Evolutionary conservation across 2,888 invertebrate species (phyloP).

Genomic region (Epistrophe eligans): DNA sequence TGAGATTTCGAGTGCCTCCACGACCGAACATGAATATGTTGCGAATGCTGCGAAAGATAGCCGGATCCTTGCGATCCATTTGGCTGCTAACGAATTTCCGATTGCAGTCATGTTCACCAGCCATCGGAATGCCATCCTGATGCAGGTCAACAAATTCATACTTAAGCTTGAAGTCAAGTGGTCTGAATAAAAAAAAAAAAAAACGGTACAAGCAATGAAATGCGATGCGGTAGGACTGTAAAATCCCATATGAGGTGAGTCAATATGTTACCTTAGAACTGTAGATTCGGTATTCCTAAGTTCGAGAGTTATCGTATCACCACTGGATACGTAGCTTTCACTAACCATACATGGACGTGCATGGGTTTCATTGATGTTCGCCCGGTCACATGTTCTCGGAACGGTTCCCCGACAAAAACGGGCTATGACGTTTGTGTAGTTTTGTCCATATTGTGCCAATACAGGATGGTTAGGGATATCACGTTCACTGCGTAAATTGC

Average conservation of each 20-base stretch:
- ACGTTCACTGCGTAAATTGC: slow-evolving; percentile 80
- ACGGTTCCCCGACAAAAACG: slow-evolving; percentile 93
- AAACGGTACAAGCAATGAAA: background rate
- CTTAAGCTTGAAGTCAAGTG: slow-evolving; percentile 92
- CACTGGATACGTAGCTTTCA: slow-evolving; percentile 93
- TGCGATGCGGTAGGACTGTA: background rate
- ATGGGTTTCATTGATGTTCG: slow-evolving; percentile 86
- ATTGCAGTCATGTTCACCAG: slow-evolving; percentile 88
- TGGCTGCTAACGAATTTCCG: slow-evolving; percentile 89
- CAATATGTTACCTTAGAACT: slow-evolving; percentile 88
- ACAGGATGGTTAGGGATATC: slow-evolving; percentile 80
- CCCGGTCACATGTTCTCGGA: slow-evolving; percentile 93
- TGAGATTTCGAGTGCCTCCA: slow-evolving; percentile 92
- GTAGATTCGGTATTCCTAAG: slow-evolving; percentile 92
- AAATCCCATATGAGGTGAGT: background rate
- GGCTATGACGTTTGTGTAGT: slow-evolving; percentile 90
- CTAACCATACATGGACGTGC: slow-evolving; percentile 91
- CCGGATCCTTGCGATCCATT: slow-evolving; percentile 86
- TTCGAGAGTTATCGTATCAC: slow-evolving; percentile 92
- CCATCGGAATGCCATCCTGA: slow-evolving; percentile 92
- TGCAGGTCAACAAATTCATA: slow-evolving; percentile 95
- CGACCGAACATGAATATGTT: slow-evolving; percentile 94
- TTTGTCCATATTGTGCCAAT: slow-evolving; percentile 86
- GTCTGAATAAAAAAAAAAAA: slow-evolving; percentile 85
- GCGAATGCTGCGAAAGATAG: slow-evolving; percentile 91